A percentile compares a stretch with the other conserved stretches of the same genome.
Conservation (phyloP, 1,140 invertebrate species). For the Plutomurus gul region DNA sequence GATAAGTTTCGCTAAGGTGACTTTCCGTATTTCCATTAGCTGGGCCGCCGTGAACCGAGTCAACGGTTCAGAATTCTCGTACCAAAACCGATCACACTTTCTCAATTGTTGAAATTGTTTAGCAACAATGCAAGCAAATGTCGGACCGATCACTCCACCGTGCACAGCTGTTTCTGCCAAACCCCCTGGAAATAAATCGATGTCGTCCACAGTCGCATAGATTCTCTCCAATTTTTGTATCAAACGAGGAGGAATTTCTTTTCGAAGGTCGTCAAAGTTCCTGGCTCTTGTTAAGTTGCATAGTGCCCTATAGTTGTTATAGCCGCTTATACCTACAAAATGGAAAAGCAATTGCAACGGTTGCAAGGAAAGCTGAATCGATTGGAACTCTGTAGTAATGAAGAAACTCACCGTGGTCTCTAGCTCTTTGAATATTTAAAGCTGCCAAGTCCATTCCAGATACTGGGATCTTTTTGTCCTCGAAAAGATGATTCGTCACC, state of each 20-base stretch:
- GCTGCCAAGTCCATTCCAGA: slow-evolving; percentile 85
- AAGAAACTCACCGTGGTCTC: slow-evolving; percentile 63
- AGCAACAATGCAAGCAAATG: slow-evolving; percentile 65
- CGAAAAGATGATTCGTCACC: slow-evolving; percentile 65
- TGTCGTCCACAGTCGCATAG: slow-evolving; percentile 63
- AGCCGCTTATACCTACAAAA: slow-evolving; percentile 60
- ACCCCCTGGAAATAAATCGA: slow-evolving; percentile 65
- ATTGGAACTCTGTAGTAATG: background rate
- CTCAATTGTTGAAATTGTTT: slow-evolving; percentile 65
- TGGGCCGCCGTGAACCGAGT: slow-evolving; percentile 68
- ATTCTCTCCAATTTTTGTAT: slow-evolving; percentile 59
- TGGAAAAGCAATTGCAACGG: too few species aligned
- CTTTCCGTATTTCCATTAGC: slow-evolving; percentile 72
- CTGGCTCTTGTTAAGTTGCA: slow-evolving; percentile 66
- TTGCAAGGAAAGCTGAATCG: too few species aligned
- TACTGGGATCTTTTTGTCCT: slow-evolving; percentile 60
- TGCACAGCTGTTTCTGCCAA: slow-evolving; percentile 62
- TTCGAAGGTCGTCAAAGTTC: slow-evolving; percentile 76
- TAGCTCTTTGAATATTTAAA: slow-evolving; percentile 80
- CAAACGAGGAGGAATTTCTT: slow-evolving; percentile 61
- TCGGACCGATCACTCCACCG: slow-evolving; percentile 61
- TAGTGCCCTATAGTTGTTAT: slow-evolving; percentile 65
- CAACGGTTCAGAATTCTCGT: slow-evolving; percentile 62
- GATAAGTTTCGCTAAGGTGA: slow-evolving; percentile 70
- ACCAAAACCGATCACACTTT: slow-evolving; percentile 94